Base-by-base conservation (phyloP, 2,113 vertebrate species). In the Cheilinus undulatus region DNA sequence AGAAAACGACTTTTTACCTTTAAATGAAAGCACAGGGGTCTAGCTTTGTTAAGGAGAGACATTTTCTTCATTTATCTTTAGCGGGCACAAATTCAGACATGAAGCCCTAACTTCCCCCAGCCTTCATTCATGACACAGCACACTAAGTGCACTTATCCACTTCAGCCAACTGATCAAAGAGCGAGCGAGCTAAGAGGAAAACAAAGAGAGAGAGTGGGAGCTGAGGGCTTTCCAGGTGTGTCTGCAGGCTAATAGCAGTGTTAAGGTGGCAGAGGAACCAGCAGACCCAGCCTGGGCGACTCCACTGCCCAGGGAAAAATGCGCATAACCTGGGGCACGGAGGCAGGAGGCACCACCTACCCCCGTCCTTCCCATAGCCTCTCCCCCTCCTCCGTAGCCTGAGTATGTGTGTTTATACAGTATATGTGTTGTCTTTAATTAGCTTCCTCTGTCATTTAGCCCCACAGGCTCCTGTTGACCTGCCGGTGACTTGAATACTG, bases 271-370 rank as follows among this genome's bases (percentile, higher is more conserved):
- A 59, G 84, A 54, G 62, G 65, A 59, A 49, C 63, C 52, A 54
- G 62, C 34, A 66, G 60, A 69, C 51, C 58, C 89, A 91, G 92
- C 75, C 90, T 78, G 49, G 52, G 69, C 78, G 88, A 71, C 91
- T 91, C 91, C 91, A 78, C 65, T 76, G 71, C 83, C 87, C 84
- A 69, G 80, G 68, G 84, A 70, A 54, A 76, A 76, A 93, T 92
- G 91, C 89, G 83, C 91, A 91, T 93, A 70, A 80, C 91, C 85
- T 78, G 66, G 60, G 85, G 89, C 73, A 62, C 32, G 32, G 42
- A 77, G 71, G 83, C 73, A 77, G 80, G 73, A 79, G 80, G 83
- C 46, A 48, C 23, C 42, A 32, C 42, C 54, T 51, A 45, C 38
- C 15, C 19, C 43, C 36, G 24, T 42, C 45, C 61, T 53, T 22